Base-by-base conservation (phyloP, 2,888 invertebrate species). In the Melolontha melolontha region DNA sequence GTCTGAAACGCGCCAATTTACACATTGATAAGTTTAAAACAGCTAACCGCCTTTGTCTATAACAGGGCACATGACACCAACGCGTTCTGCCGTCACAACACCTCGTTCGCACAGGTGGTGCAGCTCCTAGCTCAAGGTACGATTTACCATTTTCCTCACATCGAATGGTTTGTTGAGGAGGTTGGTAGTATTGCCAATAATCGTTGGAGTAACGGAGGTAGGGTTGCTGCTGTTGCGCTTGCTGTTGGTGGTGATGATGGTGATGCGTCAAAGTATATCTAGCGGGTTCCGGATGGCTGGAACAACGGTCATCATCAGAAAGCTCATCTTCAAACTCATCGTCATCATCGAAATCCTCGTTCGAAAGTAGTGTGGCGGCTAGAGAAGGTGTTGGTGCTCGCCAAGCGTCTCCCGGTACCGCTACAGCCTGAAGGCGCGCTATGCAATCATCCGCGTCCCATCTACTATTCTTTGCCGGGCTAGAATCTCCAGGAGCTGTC, bases 1-100 rank as follows among this genome's bases (percentile, higher is more conserved):
- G 95, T 65, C 95, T 89, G 79, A 93, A 92, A 77, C 94, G 88
- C 79, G 94, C 93, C 74, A 97, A 86, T 85, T 97, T 97, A 83
- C 93, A 91, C 91, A 96, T 95, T 74, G 95, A 96, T 74, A 96
- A 88, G 83, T 96, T 95, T 82, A 96, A 90, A 80, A 96, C 94
- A 78, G 95, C 93, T 79, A 95, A 89, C 66, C 96, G 89, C 74
- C 93, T 87, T 80, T 94, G 94, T 81, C 93, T 89, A 84, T 94
- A 94, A 83, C 94, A 94, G 70, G 92, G 92, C 71, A 92, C 91
- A 78, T 92, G 90, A 83, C 93, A 93, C 89, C 94, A 92, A 51
- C 83, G 78, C 74, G 82, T 83, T 70, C 82, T 78, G 62, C 83
- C 83, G 70, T 82, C 83, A 75, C 82, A 83, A 76, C 83, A 83